Conservation (phyloP, 2,113 vertebrate species). For the Morphnarchus princeps region DNA sequence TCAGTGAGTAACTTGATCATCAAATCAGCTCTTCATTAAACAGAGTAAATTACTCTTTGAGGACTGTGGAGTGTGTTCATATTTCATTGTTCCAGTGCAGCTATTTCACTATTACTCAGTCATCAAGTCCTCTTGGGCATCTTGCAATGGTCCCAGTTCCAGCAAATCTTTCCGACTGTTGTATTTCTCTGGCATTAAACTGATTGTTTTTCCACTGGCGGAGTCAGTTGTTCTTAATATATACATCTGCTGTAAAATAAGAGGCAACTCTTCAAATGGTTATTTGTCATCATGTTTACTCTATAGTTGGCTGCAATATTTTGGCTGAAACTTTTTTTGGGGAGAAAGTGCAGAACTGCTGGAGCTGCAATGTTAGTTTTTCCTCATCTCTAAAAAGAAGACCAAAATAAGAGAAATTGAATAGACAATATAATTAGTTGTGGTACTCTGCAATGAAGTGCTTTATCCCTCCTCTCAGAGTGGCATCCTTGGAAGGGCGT, state of each 20-base stretch:
- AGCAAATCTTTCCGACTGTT: background rate
- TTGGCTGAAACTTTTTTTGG: background rate
- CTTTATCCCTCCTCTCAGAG: background rate
- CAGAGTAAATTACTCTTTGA: background rate
- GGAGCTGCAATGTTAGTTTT: background rate
- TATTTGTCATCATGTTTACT: background rate
- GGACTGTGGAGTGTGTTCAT: background rate
- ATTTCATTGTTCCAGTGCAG: slow-evolving; percentile 3
- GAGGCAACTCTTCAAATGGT: background rate
- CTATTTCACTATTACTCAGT: background rate
- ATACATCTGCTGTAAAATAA: background rate
- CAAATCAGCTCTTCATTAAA: slow-evolving; percentile 16
- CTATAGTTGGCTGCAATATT: background rate
- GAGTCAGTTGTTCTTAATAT: background rate
- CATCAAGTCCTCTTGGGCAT: background rate
- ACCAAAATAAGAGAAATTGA: background rate
- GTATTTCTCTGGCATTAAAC: background rate
- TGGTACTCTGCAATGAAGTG: background rate
- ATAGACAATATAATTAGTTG: background rate
- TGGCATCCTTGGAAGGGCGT: background rate
- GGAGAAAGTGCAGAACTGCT: background rate
- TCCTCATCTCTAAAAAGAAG: background rate
- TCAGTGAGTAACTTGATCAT: background rate
- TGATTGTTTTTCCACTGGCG: slow-evolving; percentile 25
- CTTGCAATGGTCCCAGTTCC: background rate